Evolutionary conservation across 2,888 invertebrate species (phyloP).

Genomic region (Sarcophaga carnaria): DNA sequence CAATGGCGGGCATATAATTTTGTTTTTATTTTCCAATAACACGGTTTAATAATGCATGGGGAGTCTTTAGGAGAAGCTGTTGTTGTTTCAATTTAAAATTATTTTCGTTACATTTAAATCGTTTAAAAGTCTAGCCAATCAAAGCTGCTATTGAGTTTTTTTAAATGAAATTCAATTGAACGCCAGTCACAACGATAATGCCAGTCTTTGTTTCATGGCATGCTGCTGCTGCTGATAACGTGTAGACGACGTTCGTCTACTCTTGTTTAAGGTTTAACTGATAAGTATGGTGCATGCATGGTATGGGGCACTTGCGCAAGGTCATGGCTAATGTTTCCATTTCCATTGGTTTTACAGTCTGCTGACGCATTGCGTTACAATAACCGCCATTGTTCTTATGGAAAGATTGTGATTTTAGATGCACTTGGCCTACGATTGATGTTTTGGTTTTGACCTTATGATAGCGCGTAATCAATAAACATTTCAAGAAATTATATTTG

Average conservation of each 20-base stretch:
- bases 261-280: background rate
- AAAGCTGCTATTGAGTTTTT: background rate
- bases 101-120: background rate
- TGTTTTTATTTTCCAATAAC: background rate
- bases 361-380: no score
- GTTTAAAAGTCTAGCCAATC: background rate
- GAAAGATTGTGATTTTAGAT: no score
- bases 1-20: background rate
- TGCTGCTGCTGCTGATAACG: background rate
- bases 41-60: background rate
- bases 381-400: no score
- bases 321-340: no score
- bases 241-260: background rate
- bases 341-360: no score
- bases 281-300: background rate
- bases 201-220: background rate
- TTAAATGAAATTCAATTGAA: background rate
- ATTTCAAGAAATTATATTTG: no score
- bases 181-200: background rate
- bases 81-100: background rate
- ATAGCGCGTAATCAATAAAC: no score
- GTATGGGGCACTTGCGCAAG: no score
- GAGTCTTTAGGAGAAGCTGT: background rate
- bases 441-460: no score
- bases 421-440: no score